Percentiles rank a stretch among this genome's conserved stretches.
phyloP scores from a whole-genome alignment of 2,797 vertebrate species.

The Todus mexicanus region DNA sequence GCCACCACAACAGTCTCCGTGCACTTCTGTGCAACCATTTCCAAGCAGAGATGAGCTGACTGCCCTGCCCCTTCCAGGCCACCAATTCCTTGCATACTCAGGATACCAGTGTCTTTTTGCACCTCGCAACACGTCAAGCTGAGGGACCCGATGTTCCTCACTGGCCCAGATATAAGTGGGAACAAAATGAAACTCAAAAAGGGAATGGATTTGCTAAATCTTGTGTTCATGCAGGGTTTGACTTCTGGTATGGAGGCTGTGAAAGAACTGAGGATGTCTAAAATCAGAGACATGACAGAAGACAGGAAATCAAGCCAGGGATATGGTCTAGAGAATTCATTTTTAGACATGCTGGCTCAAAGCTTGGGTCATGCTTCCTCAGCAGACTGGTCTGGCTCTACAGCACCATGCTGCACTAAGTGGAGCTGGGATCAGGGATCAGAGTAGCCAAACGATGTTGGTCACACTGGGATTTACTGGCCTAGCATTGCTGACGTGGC shows the following conservation, averaged over 20 bases:
- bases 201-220: not conserved
- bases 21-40: not conserved
- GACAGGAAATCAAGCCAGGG: not conserved
- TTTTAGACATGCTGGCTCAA: not conserved
- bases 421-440: not conserved
- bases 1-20: not conserved
- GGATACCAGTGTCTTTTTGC: not conserved
- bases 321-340: rapidly evolving
- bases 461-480: not conserved
- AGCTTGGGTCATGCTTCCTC: not conserved
- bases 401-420: not conserved
- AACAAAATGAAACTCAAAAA: rapidly evolving
- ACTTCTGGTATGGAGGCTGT: not conserved
- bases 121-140: not conserved
- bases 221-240: not conserved
- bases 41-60: not conserved
- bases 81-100: not conserved
- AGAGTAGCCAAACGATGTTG: not conserved
- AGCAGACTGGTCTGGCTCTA: not conserved
- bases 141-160: not conserved
- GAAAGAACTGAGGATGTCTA: not conserved
- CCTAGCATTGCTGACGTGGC: not conserved
- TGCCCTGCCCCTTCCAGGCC: not conserved
- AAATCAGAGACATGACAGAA: not conserved
- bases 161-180: not conserved